Percentiles rank a stretch among this genome's conserved stretches.
Evolutionary conservation across 2,888 invertebrate species (phyloP).

Genomic region (Proisotoma minuta): DNA sequence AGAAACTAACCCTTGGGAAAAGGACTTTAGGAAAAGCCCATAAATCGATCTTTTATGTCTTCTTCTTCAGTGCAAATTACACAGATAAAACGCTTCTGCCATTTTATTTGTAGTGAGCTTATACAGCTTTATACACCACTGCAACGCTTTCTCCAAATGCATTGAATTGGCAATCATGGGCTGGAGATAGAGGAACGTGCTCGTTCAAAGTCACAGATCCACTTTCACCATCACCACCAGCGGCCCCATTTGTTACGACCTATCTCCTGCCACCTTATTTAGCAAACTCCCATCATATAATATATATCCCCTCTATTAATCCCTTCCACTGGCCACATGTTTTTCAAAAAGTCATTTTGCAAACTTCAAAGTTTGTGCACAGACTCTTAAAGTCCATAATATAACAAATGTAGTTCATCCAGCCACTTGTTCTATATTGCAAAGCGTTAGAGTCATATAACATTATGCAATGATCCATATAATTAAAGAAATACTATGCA

Average conservation of each 20-base stretch:
- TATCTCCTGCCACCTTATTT: conserved; percentile 8
- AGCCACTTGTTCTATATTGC: too few species aligned
- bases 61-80: conserved; percentile 21
- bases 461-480: too few species aligned
- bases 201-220: conserved; percentile 12
- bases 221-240: conserved; percentile 5
- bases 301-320: too few species aligned
- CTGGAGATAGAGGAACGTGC: conserved; percentile 4
- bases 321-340: too few species aligned
- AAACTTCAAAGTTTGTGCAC: too few species aligned
- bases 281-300: too few species aligned
- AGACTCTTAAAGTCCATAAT: too few species aligned
- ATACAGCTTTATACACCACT: neutral
- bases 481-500: too few species aligned
- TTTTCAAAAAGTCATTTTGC: too few species aligned
- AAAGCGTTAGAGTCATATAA: too few species aligned
- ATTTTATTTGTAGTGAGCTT: neutral
- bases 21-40: neutral
- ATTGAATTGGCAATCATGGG: neutral
- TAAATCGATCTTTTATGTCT: conserved; percentile 21
- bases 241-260: conserved; percentile 8
- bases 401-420: too few species aligned
- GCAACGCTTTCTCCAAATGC: neutral
- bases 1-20: conserved; percentile 7
- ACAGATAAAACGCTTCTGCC: conserved; percentile 10